Evolutionary conservation across 1,140 invertebrate species (phyloP), one percentile per base, ranked within the genome.

Genomic region (Ceratitis capitata): DNA sequence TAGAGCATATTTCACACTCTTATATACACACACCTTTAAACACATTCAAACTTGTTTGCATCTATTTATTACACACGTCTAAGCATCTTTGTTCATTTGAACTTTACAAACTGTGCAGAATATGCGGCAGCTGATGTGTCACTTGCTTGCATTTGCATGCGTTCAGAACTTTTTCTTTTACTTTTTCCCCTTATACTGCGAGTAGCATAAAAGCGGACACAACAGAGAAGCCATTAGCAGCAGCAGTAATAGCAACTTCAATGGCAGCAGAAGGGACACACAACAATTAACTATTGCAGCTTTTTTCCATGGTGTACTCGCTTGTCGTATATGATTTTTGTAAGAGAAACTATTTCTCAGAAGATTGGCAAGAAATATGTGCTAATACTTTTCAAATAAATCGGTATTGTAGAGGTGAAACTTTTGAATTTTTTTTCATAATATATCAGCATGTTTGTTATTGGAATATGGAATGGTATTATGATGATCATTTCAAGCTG

Each of bases 111-210:
- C 64, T n/a, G 35, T 19, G 35, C 14, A 42, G 39, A 32, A 35
- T 69, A 69, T 69, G 64, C n/a, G 64, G n/a, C 35, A 39, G 64
- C 64, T 32, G 64, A 69, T 69, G 64, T 69, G 32, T 69, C 64
- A 69, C 39, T 69, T 69, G 29, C 64, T 32, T 69, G 64, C 64
- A 39, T 61, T 61, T 26, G 58, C 58, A 32, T 29, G 58, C 58
- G 58, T 26, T 35, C 10, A n/a, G 39, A 69, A 69, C 16, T 39
- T 69, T n/a, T 9, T 19, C 35, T n/a, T 69, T 42, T 69, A 56
- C 12, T n/a, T n/a, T n/a, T n/a, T n/a, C n/a, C n/a, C n/a, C n/a
- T n/a, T n/a, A n/a, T n/a, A n/a, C n/a, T 56, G 19, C 19, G n/a
- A 19, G 35, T 35, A 69, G 35, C 29, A 69, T n/a, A 69, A 69